These are phyloP conservation scores for Portunus trituberculatus DNA, from an alignment of 1,140 invertebrate species.

Conservation along the genomic window DNA sequence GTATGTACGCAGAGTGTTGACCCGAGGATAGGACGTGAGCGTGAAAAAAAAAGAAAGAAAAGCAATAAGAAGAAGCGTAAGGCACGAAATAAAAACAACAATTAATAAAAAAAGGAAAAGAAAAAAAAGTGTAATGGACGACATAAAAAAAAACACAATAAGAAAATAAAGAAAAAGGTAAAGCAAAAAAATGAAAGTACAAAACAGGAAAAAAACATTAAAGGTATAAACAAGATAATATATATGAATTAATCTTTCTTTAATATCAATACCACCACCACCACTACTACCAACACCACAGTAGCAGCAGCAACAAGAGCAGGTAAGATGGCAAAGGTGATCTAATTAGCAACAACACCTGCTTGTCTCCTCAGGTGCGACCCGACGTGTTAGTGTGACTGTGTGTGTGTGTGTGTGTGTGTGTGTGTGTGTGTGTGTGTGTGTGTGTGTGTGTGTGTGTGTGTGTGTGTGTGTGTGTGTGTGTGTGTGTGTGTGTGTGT, in stretches of 20 bases:
- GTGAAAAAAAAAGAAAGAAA: background rate
- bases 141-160: too few relatives aligned
- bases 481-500: too few relatives aligned
- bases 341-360: background rate
- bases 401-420: conserved; percentile 15
- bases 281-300: background rate
- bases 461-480: background rate
- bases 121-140: too few relatives aligned
- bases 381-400: background rate
- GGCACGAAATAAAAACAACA: background rate
- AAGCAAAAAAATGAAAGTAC: too few relatives aligned
- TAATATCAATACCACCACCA: background rate
- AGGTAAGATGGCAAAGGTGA: background rate
- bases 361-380: background rate
- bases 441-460: background rate
- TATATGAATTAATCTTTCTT: background rate
- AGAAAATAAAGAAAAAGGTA: too few relatives aligned
- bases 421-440: background rate
- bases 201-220: too few relatives aligned
- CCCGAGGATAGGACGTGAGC: background rate
- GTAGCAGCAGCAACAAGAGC: background rate
- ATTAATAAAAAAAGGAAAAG: too few relatives aligned
- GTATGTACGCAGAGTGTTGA: background rate
- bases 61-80: background rate
- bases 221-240: background rate